Evolutionary conservation across 2,797 vertebrate genomes (phyloP).

Genomic region (Lepilemur septentrionalis): DNA sequence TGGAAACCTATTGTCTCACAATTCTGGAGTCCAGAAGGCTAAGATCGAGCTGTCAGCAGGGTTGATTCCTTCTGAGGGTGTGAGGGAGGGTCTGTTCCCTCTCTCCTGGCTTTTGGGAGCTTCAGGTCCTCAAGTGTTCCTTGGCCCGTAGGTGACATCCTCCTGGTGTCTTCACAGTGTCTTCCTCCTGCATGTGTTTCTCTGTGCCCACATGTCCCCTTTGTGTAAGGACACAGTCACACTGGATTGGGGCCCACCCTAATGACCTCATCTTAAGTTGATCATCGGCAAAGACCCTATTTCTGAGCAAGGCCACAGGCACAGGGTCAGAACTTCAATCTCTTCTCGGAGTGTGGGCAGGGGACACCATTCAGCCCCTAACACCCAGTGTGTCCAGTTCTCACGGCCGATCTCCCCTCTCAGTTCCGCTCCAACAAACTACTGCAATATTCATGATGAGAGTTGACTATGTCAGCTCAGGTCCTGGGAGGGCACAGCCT

Average conservation of each 20-base stretch:
- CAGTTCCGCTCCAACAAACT: neutral
- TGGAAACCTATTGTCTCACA: fast-evolving
- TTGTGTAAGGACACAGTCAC: neutral
- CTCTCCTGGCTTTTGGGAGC: too few relatives aligned
- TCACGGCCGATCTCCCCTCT: neutral
- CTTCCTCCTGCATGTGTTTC: neutral
- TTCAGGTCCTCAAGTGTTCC: neutral
- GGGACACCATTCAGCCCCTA: fast-evolving
- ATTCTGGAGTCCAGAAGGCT: too few relatives aligned
- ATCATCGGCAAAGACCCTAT: neutral
- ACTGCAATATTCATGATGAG: fast-evolving
- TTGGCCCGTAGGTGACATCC: neutral
- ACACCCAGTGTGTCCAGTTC: fast-evolving
- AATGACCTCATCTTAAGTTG: neutral
- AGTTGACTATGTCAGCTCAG: too few relatives aligned
- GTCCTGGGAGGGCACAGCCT: neutral
- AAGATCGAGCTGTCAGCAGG: neutral
- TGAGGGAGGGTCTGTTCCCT: neutral
- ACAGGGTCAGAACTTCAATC: fast-evolving
- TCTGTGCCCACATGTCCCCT: neutral
- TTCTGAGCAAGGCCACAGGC: neutral
- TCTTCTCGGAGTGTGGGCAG: neutral
- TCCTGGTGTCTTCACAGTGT: fast-evolving
- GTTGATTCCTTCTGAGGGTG: fast-evolving
- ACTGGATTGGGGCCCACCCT: too few relatives aligned